Percentiles rank a stretch among this genome's conserved stretches.
These are phyloP conservation scores for Erebia ligea DNA, from an alignment of 2,888 invertebrate species.

Conservation along the genomic window DNA sequence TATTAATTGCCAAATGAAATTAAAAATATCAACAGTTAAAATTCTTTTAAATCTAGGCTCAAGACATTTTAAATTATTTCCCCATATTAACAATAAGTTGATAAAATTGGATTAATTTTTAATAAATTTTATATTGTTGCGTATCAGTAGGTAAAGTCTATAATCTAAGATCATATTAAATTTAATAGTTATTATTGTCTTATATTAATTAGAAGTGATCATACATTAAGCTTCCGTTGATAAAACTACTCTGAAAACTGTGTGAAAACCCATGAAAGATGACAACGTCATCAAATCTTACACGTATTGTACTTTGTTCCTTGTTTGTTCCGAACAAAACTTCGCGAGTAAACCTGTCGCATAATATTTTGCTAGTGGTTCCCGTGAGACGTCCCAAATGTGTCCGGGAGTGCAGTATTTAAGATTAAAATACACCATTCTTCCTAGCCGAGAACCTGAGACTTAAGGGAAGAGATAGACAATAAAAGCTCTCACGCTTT, in stretches of 20 bases:
- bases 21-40: too few relatives aligned
- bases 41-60: too few relatives aligned
- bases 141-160: too few relatives aligned
- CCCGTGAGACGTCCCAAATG: constrained; percentile 34
- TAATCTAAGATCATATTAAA: too few relatives aligned
- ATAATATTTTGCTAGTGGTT: constrained; percentile 35
- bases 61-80: too few relatives aligned
- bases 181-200: too few relatives aligned
- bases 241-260: background rate
- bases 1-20: too few relatives aligned
- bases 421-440: constrained; percentile 35
- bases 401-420: constrained; percentile 31
- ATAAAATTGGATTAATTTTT: too few relatives aligned
- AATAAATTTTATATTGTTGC: too few relatives aligned
- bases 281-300: constrained; percentile 2
- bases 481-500: background rate
- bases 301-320: background rate
- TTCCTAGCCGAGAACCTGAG: constrained; percentile 11
- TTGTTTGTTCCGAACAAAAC: constrained; percentile 6
- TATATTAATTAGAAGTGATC: too few relatives aligned
- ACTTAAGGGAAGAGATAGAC: constrained; percentile 4
- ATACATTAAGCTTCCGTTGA: too few relatives aligned
- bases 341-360: constrained; percentile 6
- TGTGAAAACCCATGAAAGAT: background rate
- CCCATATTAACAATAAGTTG: too few relatives aligned